Base-by-base conservation (phyloP, 2,888 invertebrate species). In the Heliconius ismenius region DNA sequence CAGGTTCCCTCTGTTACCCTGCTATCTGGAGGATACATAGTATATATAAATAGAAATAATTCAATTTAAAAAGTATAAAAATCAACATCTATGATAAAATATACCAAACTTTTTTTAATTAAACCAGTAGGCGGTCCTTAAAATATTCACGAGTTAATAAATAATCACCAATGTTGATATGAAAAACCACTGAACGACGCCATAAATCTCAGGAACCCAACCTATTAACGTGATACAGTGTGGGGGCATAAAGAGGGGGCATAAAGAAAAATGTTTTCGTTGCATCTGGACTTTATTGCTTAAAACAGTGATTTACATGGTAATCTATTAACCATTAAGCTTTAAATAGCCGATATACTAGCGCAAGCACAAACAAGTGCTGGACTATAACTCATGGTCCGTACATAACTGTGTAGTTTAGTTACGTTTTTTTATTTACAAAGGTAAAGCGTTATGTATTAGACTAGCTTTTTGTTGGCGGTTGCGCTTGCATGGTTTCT, bases 181-280 rank as follows among this genome's bases (percentile, higher is more conserved):
- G 73, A 75, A 79, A 79, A 75, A 68, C 75, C 79, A 58, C 68
- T 58, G 26, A 79, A 79, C 77, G 75, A 74, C 58, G 73, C 75
- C 49, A 75, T 79, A 77, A 79, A 79, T 79, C 76, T 39, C 43
- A 63, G 68, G 49, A 72, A 73, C 73, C 73, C 76, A 72, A 60
- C 32, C 75, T 63, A 79, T 79, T 77, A 77, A 73, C 75, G 62
- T 73, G 75, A 77, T 75, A 62, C 74, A 77, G 73, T 69, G 36
- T 43, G 24, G 13, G 36, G 36, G 3, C 1, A 74, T 64, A 54
- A 70, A 72, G 65, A 60, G 24, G 13, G 36, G 36, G 4, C 1
- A 74, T 64, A 54, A 70, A 72, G 65, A 60, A 75, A 65, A 72
- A 77, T 58, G 70, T 49, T 67, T 75, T 49, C 49, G 60, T 74